These are phyloP conservation scores for Pomatostomus ruficeps DNA, from an alignment of 2,113 vertebrate genomes.

Conservation along the genomic window DNA sequence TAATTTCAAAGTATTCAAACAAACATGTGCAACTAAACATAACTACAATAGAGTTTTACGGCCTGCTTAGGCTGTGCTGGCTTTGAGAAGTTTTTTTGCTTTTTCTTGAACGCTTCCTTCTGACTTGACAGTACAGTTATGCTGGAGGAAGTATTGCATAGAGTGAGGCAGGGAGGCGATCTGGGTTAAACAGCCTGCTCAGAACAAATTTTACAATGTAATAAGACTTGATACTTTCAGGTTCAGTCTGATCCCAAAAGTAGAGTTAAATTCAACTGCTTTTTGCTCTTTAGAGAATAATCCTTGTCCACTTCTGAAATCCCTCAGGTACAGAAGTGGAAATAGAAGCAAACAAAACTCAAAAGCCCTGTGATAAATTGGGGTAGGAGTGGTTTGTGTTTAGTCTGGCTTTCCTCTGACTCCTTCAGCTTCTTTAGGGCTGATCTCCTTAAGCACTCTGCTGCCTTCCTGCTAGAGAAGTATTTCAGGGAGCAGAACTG, in stretches of 20 bases:
- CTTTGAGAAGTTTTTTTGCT: not conserved
- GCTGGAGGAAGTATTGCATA: not conserved
- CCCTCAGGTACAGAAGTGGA: not conserved
- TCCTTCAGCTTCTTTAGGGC: not conserved
- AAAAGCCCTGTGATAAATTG: not conserved
- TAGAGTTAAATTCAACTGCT: not conserved
- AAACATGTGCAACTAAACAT: not conserved
- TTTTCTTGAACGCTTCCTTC: not conserved
- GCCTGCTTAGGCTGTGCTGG: not conserved
- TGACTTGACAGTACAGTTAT: not conserved
- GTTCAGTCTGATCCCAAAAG: not conserved
- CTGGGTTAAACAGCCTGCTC: not conserved
- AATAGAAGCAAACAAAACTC: not conserved
- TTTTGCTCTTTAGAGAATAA: not conserved
- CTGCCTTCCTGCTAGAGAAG: not conserved
- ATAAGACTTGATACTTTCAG: not conserved
- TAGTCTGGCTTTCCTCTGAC: not conserved
- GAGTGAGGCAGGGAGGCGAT: not conserved
- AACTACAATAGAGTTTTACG: not conserved
- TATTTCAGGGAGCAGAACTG: constrained; percentile 22
- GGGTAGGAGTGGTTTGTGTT: not conserved
- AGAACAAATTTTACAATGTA: not conserved
- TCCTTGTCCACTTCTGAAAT: not conserved
- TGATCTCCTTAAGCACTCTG: not conserved
- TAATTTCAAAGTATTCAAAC: not conserved